These are phyloP conservation scores for Ernsta delagoae DNA, from an alignment of 2,888 invertebrate species.

Conservation along the genomic window DNA sequence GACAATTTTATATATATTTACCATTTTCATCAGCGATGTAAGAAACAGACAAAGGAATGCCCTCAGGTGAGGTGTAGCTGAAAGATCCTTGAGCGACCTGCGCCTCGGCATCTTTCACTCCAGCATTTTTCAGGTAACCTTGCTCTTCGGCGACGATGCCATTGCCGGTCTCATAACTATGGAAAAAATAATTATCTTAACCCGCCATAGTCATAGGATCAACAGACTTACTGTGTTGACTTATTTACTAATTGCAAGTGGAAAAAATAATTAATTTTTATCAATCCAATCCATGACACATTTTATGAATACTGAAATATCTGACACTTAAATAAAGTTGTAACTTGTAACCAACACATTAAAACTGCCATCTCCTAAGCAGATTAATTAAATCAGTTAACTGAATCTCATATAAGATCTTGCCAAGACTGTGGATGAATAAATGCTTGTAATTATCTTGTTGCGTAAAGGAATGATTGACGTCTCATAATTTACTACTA, in stretches of 20 bases:
- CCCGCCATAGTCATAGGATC: too few relatives aligned
- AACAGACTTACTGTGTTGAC: too few relatives aligned
- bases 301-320: too few relatives aligned
- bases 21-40: slow-evolving; percentile 91
- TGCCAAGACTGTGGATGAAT: not conserved
- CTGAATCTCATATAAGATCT: slow-evolving; percentile 7
- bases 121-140: slow-evolving; percentile 89
- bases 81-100: slow-evolving; percentile 89
- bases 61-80: slow-evolving; percentile 90
- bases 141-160: slow-evolving; percentile 89
- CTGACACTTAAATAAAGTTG: too few relatives aligned
- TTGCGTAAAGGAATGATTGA: slow-evolving; percentile 31
- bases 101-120: slow-evolving; percentile 86
- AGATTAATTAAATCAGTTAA: slow-evolving; percentile 4
- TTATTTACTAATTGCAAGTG: too few relatives aligned
- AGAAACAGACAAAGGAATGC: slow-evolving; percentile 85
- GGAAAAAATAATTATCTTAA: not conserved
- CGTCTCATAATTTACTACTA: slow-evolving; percentile 14
- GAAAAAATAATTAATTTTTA: too few relatives aligned
- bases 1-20: slow-evolving; percentile 48
- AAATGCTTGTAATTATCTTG: slow-evolving; percentile 5
- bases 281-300: too few relatives aligned
- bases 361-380: too few relatives aligned
- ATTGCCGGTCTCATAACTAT: slow-evolving; percentile 89
- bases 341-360: too few relatives aligned